A percentile compares a stretch with the other conserved stretches of the same genome.
Evolutionary conservation across 2,113 vertebrate species (phyloP).

Genomic region (Pseudolaguvia tuberculata): DNA sequence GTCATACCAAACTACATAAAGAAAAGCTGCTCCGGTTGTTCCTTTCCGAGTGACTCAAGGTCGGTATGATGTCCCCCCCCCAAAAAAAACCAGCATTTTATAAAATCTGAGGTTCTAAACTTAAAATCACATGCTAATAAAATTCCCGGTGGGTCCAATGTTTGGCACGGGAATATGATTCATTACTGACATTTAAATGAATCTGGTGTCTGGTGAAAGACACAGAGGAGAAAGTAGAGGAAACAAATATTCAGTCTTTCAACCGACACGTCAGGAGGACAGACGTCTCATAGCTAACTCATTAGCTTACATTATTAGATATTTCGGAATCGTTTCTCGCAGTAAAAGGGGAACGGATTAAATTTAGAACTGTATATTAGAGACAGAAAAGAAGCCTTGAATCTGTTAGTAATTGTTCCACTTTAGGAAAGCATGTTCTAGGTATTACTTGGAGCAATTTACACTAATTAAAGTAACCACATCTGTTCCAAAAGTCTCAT

Average conservation of each 20-base stretch:
- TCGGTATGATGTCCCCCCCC: neutral
- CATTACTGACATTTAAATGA: conserved; percentile 30
- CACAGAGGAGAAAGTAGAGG: conserved; percentile 36
- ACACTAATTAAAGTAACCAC: conserved; percentile 5
- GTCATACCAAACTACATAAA: neutral
- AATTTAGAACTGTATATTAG: neutral
- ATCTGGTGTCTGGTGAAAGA: conserved; percentile 31
- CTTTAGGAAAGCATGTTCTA: conserved; percentile 31
- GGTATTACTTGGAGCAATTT: conserved; percentile 44
- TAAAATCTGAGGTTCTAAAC: conserved; percentile 9
- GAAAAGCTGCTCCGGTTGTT: neutral
- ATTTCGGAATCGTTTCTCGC: conserved; percentile 51
- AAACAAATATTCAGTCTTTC: conserved; percentile 51
- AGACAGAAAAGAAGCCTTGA: conserved; percentile 24
- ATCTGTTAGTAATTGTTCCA: conserved; percentile 54
- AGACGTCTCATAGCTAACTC: conserved; percentile 53
- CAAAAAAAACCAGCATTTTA: too few relatives aligned
- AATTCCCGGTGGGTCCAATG: conserved; percentile 1
- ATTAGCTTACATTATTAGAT: conserved; percentile 63
- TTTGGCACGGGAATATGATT: conserved; percentile 18
- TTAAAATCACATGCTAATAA: conserved; percentile 9
- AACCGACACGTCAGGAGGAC: conserved; percentile 42
- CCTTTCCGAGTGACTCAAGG: neutral
- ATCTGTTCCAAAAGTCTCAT: neutral
- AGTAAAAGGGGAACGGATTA: neutral